Conservation (phyloP, 2,888 invertebrate species). For the Syrphus vitripennis region DNA sequence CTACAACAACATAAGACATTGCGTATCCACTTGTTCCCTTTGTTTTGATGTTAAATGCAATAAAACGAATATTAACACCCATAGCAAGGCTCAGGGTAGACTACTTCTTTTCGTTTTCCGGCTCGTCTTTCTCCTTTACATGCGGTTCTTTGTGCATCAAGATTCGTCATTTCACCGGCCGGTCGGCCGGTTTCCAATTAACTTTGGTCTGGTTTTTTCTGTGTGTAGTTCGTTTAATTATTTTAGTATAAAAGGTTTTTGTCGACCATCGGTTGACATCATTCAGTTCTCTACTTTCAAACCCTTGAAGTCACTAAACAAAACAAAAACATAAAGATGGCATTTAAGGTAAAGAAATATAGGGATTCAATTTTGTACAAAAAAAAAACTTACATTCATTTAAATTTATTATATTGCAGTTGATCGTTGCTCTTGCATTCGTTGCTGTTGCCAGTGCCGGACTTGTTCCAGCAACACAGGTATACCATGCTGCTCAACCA, state of each 20-base stretch:
- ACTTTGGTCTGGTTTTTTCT: constrained; percentile 1
- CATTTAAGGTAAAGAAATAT: constrained; percentile 37
- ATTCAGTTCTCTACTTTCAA: constrained; percentile 5
- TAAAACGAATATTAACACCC: background rate
- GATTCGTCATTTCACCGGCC: background rate
- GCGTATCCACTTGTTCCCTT: background rate
- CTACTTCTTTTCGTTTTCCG: constrained; percentile 20
- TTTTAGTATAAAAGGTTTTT: constrained; percentile 42
- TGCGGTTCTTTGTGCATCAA: background rate
- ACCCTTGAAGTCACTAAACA: background rate
- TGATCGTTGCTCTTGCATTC: constrained; percentile 44
- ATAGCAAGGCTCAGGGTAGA: background rate
- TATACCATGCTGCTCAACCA: constrained; percentile 71
- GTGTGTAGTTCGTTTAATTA: background rate
- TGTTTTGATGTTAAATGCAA: background rate
- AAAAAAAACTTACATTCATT: background rate
- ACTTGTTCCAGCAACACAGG: constrained; percentile 37
- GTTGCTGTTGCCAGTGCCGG: constrained; percentile 57
- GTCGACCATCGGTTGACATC: background rate
- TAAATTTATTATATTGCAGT: constrained; percentile 25
- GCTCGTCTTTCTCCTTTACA: background rate
- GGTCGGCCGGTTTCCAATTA: background rate
- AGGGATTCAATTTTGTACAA: rapidly evolving
- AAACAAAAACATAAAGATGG: constrained; percentile 35
- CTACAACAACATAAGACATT: background rate